Base-by-base conservation (phyloP, 2,888 invertebrate species). In the Lasioglossum morio region DNA sequence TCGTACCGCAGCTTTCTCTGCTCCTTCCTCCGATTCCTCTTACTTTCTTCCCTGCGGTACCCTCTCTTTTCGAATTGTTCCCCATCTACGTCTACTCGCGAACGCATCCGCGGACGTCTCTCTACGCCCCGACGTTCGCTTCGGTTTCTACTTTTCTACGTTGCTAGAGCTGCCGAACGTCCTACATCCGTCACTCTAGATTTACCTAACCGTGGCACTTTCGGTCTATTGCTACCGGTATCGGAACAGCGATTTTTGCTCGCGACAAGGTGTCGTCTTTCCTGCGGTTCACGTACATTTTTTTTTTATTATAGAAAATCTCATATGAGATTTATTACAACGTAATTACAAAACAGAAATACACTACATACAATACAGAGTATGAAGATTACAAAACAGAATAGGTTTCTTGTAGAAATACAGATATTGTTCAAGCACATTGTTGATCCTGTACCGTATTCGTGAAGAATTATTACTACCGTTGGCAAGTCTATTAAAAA, bases 71-170 rank as follows among this genome's bases (percentile, higher is more conserved):
- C 40, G 40, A n/a, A 70, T 40, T 74, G 57, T 75, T 72, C 53
- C 46, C 85, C 86, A 46, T 46, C 79, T 81, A 76, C 84, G 66
- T 82, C 66, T 74, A 30, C 37, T 72, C 74, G 72, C 57, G 74
- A 30, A 77, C 77, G 77, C 82, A 77, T 77, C 72, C 73, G 74
- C 77, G 81, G 72, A 77, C 83, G 74, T 81, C 76, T 82, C 83
- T 72, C 37, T 77, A 40, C 82, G 63, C 75, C 77, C 85, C 85
- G 84, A 85, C 63, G 30, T 85, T 86, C 87, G 92, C 87, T 92
- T 92, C 69, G 89, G 74, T 92, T 90, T 89, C 76, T 79, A 60
- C 60, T 23, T 82, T 87, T 89, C 76, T 78, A 63, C 63, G 37
- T 81, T 87, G 81, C 87, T 0, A 91, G 85, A 88, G 85, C 87